Evolutionary conservation across 2,797 vertebrate genomes (phyloP).

Genomic region (Acropternis orthonyx): DNA sequence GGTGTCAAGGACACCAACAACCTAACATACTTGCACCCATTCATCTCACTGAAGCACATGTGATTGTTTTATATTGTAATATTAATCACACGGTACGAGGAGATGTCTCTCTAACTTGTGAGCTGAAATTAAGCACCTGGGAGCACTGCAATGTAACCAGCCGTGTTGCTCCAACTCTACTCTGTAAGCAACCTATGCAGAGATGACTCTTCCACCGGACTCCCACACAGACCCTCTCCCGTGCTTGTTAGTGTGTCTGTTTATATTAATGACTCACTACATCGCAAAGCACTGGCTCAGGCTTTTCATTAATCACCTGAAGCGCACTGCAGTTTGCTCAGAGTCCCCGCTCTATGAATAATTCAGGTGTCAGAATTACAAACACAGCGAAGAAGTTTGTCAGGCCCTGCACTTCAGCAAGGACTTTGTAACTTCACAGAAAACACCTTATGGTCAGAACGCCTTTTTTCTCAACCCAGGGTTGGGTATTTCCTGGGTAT

Average conservation of each 20-base stretch:
- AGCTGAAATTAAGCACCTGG: not conserved
- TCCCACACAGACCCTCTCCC: not conserved
- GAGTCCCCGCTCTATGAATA: not conserved
- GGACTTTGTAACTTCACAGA: not conserved
- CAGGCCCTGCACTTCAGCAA: not conserved
- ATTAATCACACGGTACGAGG: not conserved
- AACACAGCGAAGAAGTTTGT: not conserved
- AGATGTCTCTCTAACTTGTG: not conserved
- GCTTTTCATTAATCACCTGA: not conserved
- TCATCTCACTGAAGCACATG: not conserved
- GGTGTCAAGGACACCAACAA: not conserved
- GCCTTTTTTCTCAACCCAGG: not conserved
- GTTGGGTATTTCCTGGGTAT: not conserved
- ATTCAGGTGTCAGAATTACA: not conserved
- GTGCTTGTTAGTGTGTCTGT: not conserved
- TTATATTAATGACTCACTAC: not conserved
- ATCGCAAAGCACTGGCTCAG: not conserved
- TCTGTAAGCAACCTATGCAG: not conserved
- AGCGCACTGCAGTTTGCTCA: not conserved
- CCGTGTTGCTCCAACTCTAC: not conserved
- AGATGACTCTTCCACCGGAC: not conserved
- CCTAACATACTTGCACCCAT: not conserved
- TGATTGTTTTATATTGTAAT: not conserved
- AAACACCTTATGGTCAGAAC: rapidly evolving
- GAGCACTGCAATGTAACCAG: not conserved